Evolutionary conservation across 2,113 vertebrate species (phyloP), one percentile per base, ranked within the genome.

Genomic region (Grallaria varia): DNA sequence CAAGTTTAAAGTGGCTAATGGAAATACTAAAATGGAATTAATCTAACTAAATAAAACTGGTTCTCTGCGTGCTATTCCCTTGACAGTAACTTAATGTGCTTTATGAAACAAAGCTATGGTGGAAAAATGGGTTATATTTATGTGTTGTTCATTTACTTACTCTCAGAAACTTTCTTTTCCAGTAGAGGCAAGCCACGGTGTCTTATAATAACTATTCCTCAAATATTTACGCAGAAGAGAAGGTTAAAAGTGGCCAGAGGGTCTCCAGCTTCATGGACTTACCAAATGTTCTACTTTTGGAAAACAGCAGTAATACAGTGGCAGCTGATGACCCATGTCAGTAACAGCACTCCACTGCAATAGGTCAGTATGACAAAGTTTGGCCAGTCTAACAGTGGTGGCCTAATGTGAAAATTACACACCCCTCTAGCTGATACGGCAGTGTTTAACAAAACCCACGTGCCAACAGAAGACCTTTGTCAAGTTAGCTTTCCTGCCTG

Each of bases 11-110:
- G 97, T 96, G 88, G 93, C 95, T 98, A 98, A 98, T 98, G 97
- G 96, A 97, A 98, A 98, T 97, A 98, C 97, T 98, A 98, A 98
- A 97, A 97, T 96, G 95, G 97, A 97, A 98, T 98, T 98, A 98
- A 97, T 97, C 95, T 97, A 97, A 97, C 86, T 97, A 97, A 97
- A 98, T 97, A 97, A 95, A 96, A 95, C 40, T 35, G 55, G 92
- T 94, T 97, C 73, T 85, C 76, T 31, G 12, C 30, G 86, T 81
- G 63, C n/a, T 89, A 89, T 89, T 87, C 96, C 91, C 90, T 96
- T 93, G 68, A 87, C 94, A 96, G 93, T 96, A 91, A 94, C 91
- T 96, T 95, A 92, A 93, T 79, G 39, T 88, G 74, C 60, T 94
- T 97, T 97, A 86, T 73, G 83, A 95, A 96, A 95, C 47, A 94